Evolutionary conservation across 2,113 vertebrate species (phyloP), one percentile per base, ranked within the genome.

Genomic region (Odontophorus gujanensis): DNA sequence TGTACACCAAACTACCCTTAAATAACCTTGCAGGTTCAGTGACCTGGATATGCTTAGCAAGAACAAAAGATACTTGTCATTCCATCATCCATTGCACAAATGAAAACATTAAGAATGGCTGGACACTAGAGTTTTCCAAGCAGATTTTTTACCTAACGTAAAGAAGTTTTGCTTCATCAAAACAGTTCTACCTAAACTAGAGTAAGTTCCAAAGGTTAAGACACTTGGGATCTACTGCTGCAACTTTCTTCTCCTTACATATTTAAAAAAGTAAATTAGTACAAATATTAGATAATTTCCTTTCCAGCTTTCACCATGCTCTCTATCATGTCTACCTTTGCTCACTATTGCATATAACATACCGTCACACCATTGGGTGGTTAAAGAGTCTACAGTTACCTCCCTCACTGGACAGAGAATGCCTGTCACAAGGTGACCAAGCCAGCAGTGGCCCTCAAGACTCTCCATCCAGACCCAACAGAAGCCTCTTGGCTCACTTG

Each of bases 351-450:
- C 9, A 43, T 24, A 18, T 73, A 76, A 61, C 3, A 76, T 1
- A 47, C 22, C 12, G 5, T 7, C 1, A 0, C 19, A 5, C 8
- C 42, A 22, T 24, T 11, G 13, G 2, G 3, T 15, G 8, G 13
- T 28, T 26, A 57, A 26, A 17, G 34, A 83, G 38, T 6, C 38
- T 38, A 63, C 42, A 26, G 32, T 7, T 14, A 87, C 19, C 17
- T n/a, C 4, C n/a, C 53, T 36, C 40, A 26, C 36, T 34, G 24
- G n/a, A 51, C 30, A 61, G 59, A 47, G 59, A 82, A 16, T 18
- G 4, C 13, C 45, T 3, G 16, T 5, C 18, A 24, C 25, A 34
- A 38, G 14, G n/a, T 34, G 20, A 2, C 30, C 69, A 25, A 3
- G 26, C 21, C 55, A 87, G 53, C 20, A 84, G 18, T 57, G 25